Base-by-base conservation (phyloP, 2,888 invertebrate genomes). In the Branchinecta sandiegonensis region DNA sequence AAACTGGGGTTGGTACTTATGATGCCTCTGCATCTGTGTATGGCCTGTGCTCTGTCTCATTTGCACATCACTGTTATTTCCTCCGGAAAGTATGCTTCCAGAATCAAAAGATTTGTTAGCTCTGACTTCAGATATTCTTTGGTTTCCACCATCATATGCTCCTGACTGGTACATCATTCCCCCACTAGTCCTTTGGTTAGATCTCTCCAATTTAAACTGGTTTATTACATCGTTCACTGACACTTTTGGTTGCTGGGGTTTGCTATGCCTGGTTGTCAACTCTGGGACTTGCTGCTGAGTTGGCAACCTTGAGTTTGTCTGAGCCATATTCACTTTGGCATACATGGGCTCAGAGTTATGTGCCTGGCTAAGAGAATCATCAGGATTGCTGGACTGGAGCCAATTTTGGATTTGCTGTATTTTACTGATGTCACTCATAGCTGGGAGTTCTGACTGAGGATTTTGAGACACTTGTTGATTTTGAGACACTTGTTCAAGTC, bases 311-410 rank as follows among this genome's bases (percentile, higher is more conserved):
- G 23, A n/a, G 63, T 56, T 11, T 17, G 63, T 23, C 11, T 56
- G 63, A n/a, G 63, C 9, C 14, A 17, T 56, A 56, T 56, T 56
- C 63, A 56, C 63, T 17, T n/a, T 56, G 23, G 63, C 63, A 56
- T 56, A 56, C 63, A 56, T 11, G 10, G 63, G 63, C 9, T 56
- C 63, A 56, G 63, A n/a, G 14, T 56, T 23, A 56, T 56, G 63
- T 23, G 23, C 23, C n/a, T 56, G 63, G 23, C 63, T 56, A n/a
- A 56, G 23, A 56, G 63, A 56, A 56, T 56, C 63, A 56, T 56
- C 63, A 56, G 63, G 63, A 11, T 56, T 56, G 63, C 63, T 56
- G 8, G 63, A 56, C 63, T 56, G 63, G 23, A 56, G 63, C 63
- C 63, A 56, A 9, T 56, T 56, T 56, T 56, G 63, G 23, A 56